These are phyloP conservation scores for Nannobrachium achirus DNA, from an alignment of 2,113 vertebrate genomes.

Conservation along the genomic window DNA sequence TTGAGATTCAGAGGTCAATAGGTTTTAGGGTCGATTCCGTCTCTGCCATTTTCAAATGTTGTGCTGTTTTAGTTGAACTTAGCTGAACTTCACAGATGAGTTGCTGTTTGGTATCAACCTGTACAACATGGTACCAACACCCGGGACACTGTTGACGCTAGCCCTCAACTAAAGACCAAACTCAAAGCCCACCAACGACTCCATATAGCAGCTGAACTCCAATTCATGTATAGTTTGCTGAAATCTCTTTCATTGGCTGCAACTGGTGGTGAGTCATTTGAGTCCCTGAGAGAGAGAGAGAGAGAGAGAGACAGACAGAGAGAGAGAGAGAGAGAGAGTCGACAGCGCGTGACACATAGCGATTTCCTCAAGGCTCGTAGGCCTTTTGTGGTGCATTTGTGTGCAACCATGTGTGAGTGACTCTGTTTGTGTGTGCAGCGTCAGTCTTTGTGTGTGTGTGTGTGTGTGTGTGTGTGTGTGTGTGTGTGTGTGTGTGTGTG, in stretches of 20 bases:
- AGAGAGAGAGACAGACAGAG: constrained; percentile 20
- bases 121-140: constrained; percentile 3
- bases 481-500: constrained; percentile 31
- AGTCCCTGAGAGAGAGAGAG: constrained; percentile 29
- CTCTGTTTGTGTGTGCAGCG: constrained; percentile 47
- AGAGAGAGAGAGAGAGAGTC: constrained; percentile 18
- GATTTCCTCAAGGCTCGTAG: constrained; percentile 54
- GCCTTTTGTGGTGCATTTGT: constrained; percentile 28
- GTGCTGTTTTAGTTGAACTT: neutral
- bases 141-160: constrained; percentile 19
- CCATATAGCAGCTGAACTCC: constrained; percentile 16
- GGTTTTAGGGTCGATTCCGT: neutral
- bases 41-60: neutral
- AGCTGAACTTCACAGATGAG: neutral
- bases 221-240: constrained; percentile 40
- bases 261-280: constrained; percentile 48
- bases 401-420: too few relatives aligned
- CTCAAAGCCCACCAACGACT: constrained; percentile 12
- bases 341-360: constrained; percentile 61
- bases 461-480: too few relatives aligned
- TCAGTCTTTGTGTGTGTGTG: too few relatives aligned
- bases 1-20: neutral
- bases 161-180: constrained; percentile 32
- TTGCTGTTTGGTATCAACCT: constrained; percentile 2
- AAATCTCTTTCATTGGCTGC: constrained; percentile 58